A percentile compares a stretch with the other conserved stretches of the same genome.
Conservation (phyloP, 1,140 invertebrate species). For the Brachionus plicatilis region DNA sequence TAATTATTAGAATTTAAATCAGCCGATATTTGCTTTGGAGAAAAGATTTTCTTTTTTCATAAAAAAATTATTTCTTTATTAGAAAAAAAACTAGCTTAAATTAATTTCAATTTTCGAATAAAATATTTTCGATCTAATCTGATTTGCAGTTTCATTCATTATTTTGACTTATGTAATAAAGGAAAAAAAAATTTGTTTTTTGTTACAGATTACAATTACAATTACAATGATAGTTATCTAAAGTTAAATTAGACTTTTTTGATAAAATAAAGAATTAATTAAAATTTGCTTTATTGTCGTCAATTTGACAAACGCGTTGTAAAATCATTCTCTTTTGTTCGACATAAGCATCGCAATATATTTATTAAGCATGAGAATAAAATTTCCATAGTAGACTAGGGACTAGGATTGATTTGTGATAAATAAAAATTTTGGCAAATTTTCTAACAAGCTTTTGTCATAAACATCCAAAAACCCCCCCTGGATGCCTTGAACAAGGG, state of each 20-base stretch:
- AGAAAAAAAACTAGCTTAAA: neutral
- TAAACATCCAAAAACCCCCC: neutral
- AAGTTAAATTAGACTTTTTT: neutral
- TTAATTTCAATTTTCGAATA: too few relatives aligned
- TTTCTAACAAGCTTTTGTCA: neutral
- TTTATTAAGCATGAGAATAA: neutral
- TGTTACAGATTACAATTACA: too few relatives aligned
- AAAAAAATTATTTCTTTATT: neutral
- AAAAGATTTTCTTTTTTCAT: neutral
- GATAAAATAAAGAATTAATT: neutral
- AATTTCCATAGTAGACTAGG: neutral
- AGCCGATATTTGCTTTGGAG: neutral
- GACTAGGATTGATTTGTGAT: neutral
- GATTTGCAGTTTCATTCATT: too few relatives aligned
- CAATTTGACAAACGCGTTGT: too few relatives aligned
- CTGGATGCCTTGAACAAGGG: neutral
- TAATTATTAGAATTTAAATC: neutral
- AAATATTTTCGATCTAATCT: too few relatives aligned
- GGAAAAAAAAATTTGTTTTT: too few relatives aligned
- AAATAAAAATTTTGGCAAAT: neutral
- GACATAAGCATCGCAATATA: neutral
- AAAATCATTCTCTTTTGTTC: neutral
- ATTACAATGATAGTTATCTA: too few relatives aligned
- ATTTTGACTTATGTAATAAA: too few relatives aligned
- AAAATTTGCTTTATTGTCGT: too few relatives aligned